A percentile compares a stretch with the other conserved stretches of the same genome.
These are phyloP conservation scores for Bufo bufo DNA, from an alignment of 2,113 vertebrate genomes.

Conservation along the genomic window DNA sequence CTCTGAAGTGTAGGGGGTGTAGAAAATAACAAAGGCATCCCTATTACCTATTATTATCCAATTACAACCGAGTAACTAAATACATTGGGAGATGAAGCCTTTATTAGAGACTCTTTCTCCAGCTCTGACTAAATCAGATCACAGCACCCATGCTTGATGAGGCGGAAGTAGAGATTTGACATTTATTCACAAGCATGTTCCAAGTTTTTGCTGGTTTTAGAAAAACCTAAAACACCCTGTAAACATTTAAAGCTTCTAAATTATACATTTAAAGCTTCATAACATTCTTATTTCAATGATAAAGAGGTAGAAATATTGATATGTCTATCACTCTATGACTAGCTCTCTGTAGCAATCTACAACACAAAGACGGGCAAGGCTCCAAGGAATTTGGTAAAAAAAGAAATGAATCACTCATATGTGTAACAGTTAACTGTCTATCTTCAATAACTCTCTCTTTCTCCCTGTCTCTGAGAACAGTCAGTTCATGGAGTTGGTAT, in stretches of 20 bases:
- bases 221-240: background rate
- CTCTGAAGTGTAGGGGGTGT: constrained; percentile 23
- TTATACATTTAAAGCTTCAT: background rate
- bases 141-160: constrained; percentile 35
- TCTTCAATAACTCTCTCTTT: too few species aligned
- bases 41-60: constrained; percentile 53
- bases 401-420: too few species aligned
- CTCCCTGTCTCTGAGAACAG: background rate
- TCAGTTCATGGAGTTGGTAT: background rate
- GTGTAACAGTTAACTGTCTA: too few species aligned
- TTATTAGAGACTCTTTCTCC: constrained; percentile 38
- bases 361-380: too few species aligned
- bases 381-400: too few species aligned
- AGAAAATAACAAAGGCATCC: constrained; percentile 29
- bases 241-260: background rate
- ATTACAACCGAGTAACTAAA: constrained; percentile 51
- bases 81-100: constrained; percentile 39
- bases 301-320: background rate
- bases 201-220: background rate
- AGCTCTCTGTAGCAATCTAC: background rate
- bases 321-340: background rate
- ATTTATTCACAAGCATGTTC: constrained; percentile 46
- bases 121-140: constrained; percentile 41
- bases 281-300: background rate
- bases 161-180: constrained; percentile 35